phyloP scores from a whole-genome alignment of 2,888 invertebrate species.

The Cephus nigrinus region DNA sequence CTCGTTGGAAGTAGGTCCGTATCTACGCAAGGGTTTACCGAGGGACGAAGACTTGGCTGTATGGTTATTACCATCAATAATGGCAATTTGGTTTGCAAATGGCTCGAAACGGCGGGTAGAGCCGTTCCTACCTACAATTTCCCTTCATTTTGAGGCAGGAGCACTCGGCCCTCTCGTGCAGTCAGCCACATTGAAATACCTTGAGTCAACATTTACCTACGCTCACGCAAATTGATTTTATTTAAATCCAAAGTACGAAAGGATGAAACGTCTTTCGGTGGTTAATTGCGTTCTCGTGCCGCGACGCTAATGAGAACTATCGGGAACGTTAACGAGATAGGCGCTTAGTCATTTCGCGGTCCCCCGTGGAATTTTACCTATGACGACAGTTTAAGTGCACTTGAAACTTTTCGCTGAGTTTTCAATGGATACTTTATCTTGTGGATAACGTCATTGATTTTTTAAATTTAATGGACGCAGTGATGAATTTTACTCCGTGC shows the following conservation, averaged over 20 bases:
- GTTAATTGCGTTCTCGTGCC: constrained; percentile 55
- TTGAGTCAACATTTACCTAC: constrained; percentile 64
- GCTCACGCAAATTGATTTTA: constrained; percentile 63
- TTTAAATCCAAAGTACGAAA: constrained; percentile 60
- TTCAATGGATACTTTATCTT: neutral
- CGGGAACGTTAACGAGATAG: neutral
- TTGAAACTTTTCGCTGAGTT: neutral
- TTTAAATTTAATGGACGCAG: neutral
- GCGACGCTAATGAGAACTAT: neutral
- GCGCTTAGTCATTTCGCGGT: neutral
- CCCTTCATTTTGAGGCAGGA: constrained; percentile 58
- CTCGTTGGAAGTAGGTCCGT: constrained; percentile 27
- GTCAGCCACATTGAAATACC: constrained; percentile 61
- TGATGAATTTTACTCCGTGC: neutral
- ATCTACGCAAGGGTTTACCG: constrained; percentile 19
- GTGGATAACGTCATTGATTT: neutral
- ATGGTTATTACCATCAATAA: constrained; percentile 65
- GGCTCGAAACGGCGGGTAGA: constrained; percentile 52
- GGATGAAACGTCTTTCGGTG: constrained; percentile 39
- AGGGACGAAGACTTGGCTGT: constrained; percentile 45
- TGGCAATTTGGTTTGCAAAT: constrained; percentile 65
- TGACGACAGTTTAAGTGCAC: neutral
- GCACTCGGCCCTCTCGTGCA: constrained; percentile 48
- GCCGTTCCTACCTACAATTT: constrained; percentile 61
- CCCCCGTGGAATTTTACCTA: neutral